These are phyloP conservation scores for Plestiodon gilberti DNA, from an alignment of 2,113 vertebrate genomes.

Conservation along the genomic window DNA sequence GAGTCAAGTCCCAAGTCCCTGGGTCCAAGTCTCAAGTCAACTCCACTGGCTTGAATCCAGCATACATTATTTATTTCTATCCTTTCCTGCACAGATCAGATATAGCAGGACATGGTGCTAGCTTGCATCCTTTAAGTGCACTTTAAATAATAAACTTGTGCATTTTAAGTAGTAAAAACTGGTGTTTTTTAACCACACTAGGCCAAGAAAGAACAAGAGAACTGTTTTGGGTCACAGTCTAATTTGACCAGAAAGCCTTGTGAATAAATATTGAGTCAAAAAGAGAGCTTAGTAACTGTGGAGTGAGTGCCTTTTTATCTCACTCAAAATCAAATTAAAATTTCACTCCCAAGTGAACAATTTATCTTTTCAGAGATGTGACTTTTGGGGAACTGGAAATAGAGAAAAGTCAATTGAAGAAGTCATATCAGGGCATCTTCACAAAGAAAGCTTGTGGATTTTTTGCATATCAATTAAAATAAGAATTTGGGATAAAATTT, in stretches of 20 bases:
- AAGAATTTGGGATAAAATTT: neutral
- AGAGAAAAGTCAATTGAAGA: neutral
- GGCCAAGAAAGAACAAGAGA: neutral
- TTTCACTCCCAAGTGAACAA: neutral
- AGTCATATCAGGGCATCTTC: neutral
- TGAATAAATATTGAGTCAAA: neutral
- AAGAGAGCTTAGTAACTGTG: neutral
- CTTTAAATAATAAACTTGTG: neutral
- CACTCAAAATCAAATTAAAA: neutral
- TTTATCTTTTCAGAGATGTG: conserved; percentile 2
- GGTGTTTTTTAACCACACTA: neutral
- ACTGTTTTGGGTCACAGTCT: neutral
- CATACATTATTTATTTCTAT: neutral
- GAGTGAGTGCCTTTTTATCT: neutral
- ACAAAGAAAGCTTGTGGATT: neutral
- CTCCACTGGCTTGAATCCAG: too few species aligned
- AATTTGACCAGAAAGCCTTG: neutral
- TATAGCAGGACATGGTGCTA: neutral
- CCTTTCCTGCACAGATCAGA: neutral
- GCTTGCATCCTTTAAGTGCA: neutral
- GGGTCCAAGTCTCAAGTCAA: too few species aligned
- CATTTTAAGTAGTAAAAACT: neutral
- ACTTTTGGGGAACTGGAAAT: neutral
- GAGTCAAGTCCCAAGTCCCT: too few species aligned
- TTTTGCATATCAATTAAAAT: neutral